Base-by-base conservation (phyloP, 2,888 invertebrate species). In the Agonopterix heracliana region DNA sequence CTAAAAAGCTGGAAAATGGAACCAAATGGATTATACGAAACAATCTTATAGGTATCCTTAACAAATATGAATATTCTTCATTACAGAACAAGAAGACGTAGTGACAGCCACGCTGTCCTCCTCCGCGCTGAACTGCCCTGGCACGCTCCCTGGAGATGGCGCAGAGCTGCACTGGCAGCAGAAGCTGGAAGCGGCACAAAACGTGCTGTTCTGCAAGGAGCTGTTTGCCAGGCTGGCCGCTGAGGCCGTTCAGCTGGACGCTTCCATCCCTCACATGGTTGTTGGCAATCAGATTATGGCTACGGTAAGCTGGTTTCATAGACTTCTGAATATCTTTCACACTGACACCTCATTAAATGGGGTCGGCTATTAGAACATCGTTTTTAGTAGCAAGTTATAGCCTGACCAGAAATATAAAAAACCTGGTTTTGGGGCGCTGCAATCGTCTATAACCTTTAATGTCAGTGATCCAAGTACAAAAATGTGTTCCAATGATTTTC, bases 221-320 rank as follows among this genome's bases (percentile, higher is more conserved):
- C 82, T 98, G 35, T 98, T 98, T 73, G 95, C 96, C 56, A 95
- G 98, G 66, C 82, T 98, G 48, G 98, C 98, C 0, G 93, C 97
- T 47, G 98, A 98, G 78, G 98, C 98, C 0, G 97, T 98, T 4
- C 97, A 97, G 70, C 81, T 97, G 3, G 96, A 97, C 67, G 95
- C 97, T 0, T 94, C 96, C 0, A 97, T 98, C 70, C 98, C 98
- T 0, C 98, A 98, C 68, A 95, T 98, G 91, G 98, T 98, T 7
- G 97, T 98, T 41, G 98, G 98, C 44, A 98, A 98, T 82, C 97
- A 98, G 81, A 98, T 98, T 55, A 96, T 98, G 89, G 97, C 97
- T 3, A 97, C 98, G 14, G 95, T 97, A 75, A 71, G 78, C 66
- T 17, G 3, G 17, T 17, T 26, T 26, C 26, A 34, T 38, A n/a